Evolutionary conservation across 2,888 invertebrate genomes (phyloP).

Genomic region (Epirrita christyi): DNA sequence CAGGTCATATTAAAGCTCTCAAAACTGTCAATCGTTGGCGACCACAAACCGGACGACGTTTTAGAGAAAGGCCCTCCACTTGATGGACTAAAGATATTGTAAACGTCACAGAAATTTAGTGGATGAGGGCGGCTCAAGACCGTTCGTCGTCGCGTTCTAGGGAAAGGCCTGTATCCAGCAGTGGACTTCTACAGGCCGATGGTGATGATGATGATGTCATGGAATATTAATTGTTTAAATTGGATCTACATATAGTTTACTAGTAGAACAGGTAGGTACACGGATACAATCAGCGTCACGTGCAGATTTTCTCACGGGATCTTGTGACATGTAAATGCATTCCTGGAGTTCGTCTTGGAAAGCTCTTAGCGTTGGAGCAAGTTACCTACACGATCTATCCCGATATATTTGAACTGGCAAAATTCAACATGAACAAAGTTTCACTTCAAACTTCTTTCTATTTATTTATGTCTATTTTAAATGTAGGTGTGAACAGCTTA

Average conservation of each 20-base stretch:
- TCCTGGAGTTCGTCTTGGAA: slow-evolving; percentile 72
- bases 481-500: slow-evolving; percentile 1
- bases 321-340: slow-evolving; percentile 81
- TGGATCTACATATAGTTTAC: slow-evolving; percentile 48
- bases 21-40: too few relatives aligned
- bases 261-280: slow-evolving; percentile 61
- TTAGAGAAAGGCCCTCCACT: too few relatives aligned
- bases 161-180: too few relatives aligned
- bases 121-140: too few relatives aligned
- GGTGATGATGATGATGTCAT: too few relatives aligned
- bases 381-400: slow-evolving; percentile 32
- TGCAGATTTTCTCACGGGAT: slow-evolving; percentile 74
- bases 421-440: slow-evolving; percentile 25
- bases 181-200: too few relatives aligned
- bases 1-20: too few relatives aligned
- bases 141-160: too few relatives aligned
- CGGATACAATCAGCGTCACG: slow-evolving; percentile 69
- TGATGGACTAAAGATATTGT: too few relatives aligned
- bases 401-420: slow-evolving; percentile 28
- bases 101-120: too few relatives aligned
- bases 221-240: slow-evolving; percentile 50
- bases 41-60: too few relatives aligned
- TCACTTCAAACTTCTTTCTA: slow-evolving; percentile 18
- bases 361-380: slow-evolving; percentile 62
- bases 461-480: too few relatives aligned